Evolutionary conservation across 2,113 vertebrate genomes (phyloP).

Genomic region (Erinaceus europaeus): DNA sequence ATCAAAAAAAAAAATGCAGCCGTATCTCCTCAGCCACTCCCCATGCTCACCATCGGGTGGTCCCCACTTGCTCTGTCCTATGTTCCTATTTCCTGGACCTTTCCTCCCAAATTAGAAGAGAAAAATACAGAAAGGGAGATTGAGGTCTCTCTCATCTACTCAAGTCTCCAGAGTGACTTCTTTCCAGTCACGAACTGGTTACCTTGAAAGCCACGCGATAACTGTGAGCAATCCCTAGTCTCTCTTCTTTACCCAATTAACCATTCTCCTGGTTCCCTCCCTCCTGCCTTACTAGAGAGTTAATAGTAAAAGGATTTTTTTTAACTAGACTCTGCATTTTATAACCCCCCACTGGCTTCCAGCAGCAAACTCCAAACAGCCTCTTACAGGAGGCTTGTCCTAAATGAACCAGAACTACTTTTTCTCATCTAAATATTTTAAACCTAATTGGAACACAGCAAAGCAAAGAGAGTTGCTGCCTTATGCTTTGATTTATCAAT

Average conservation of each 20-base stretch:
- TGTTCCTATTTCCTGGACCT: background rate
- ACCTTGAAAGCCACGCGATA: conserved; percentile 41
- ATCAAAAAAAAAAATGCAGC: too few relatives aligned
- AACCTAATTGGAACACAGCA: conserved; percentile 66
- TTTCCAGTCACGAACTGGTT: conserved; percentile 4
- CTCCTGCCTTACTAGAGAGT: conserved; percentile 47
- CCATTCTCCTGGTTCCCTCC: conserved; percentile 14
- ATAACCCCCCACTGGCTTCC: conserved; percentile 52
- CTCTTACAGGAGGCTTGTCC: conserved; percentile 65
- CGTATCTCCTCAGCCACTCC: too few relatives aligned
- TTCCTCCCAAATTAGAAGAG: background rate
- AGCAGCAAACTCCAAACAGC: conserved; percentile 53
- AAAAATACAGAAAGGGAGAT: background rate
- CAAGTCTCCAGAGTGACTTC: conserved; percentile 13
- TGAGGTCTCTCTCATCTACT: background rate
- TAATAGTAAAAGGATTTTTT: conserved; percentile 67
- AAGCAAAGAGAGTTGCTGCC: conserved; percentile 40
- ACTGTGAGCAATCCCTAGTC: conserved; percentile 13
- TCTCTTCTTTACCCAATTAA: background rate
- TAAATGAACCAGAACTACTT: conserved; percentile 69
- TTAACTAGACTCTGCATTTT: conserved; percentile 63
- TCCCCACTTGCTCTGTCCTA: background rate
- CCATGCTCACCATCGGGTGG: too few relatives aligned
- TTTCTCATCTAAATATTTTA: conserved; percentile 70
- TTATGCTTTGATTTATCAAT: conserved; percentile 46